These are phyloP conservation scores for Eutrigla gurnardus DNA, from an alignment of 2,797 vertebrate species.

Conservation along the genomic window DNA sequence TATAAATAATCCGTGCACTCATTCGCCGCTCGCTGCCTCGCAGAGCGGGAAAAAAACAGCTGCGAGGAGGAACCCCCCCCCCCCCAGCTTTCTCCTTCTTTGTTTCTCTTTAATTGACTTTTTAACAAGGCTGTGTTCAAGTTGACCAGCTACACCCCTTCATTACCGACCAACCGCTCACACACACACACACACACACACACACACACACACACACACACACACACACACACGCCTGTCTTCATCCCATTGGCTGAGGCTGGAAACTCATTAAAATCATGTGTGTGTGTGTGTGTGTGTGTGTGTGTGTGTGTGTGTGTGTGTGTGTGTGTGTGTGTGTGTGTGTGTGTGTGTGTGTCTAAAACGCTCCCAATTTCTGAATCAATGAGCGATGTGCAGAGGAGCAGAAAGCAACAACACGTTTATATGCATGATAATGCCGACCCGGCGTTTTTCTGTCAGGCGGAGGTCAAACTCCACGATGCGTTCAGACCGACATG, in stretches of 20 bases:
- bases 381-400: constrained; percentile 64
- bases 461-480: constrained; percentile 58
- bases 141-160: constrained; percentile 70
- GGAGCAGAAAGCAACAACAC: constrained; percentile 67
- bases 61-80: constrained; percentile 56
- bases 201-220: constrained; percentile 37
- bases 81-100: constrained; percentile 47
- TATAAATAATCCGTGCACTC: constrained; percentile 67
- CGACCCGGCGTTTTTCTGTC: constrained; percentile 31
- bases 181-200: constrained; percentile 28
- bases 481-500: constrained; percentile 45
- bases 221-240: constrained; percentile 40
- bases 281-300: constrained; percentile 45
- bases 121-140: constrained; percentile 81
- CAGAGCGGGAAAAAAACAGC: constrained; percentile 55
- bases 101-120: constrained; percentile 85
- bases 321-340: constrained; percentile 43
- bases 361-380: constrained; percentile 60
- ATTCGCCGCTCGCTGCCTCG: constrained; percentile 46
- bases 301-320: constrained; percentile 46
- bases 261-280: constrained; percentile 79
- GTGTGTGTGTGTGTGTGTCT: constrained; percentile 44
- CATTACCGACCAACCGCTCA: constrained; percentile 35
- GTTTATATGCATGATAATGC: constrained; percentile 68
- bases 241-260: constrained; percentile 56